phyloP scores from a whole-genome alignment of 2,113 vertebrate genomes.

The Mormyrus iriodes region DNA sequence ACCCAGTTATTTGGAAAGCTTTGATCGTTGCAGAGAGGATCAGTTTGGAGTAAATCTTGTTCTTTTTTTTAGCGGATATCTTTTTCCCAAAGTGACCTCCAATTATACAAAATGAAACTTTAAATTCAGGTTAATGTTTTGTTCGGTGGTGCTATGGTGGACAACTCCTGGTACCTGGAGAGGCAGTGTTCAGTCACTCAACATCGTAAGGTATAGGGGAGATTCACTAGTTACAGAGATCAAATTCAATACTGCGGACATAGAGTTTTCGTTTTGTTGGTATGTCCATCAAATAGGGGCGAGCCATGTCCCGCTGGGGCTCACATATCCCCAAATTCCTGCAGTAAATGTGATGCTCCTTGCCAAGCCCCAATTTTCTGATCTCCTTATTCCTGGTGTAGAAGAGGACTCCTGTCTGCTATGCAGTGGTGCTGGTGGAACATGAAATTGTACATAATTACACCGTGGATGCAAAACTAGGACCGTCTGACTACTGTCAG shows the following conservation, averaged over 20 bases:
- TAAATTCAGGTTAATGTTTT: neutral
- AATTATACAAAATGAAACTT: neutral
- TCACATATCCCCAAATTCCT: neutral
- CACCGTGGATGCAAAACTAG: neutral
- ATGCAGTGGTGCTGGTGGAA: neutral
- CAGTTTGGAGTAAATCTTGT: neutral
- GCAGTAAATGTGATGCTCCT: neutral
- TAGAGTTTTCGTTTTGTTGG: neutral
- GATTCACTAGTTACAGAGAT: neutral
- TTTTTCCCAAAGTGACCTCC: neutral
- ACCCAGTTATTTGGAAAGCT: neutral
- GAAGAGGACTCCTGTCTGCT: neutral
- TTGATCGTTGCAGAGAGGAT: neutral
- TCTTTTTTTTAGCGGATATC: neutral
- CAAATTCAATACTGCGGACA: neutral
- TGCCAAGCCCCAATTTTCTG: neutral
- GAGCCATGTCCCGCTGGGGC: neutral
- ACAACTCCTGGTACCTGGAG: neutral
- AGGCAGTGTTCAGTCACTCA: neutral
- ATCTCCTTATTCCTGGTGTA: neutral
- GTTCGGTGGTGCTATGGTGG: neutral
- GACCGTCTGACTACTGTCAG: conserved; percentile 5
- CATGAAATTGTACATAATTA: conserved; percentile 16
- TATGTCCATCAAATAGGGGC: neutral
- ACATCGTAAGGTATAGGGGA: neutral